Evolutionary conservation across 1,140 invertebrate species (phyloP).

Genomic region (Cephus cinctus): DNA sequence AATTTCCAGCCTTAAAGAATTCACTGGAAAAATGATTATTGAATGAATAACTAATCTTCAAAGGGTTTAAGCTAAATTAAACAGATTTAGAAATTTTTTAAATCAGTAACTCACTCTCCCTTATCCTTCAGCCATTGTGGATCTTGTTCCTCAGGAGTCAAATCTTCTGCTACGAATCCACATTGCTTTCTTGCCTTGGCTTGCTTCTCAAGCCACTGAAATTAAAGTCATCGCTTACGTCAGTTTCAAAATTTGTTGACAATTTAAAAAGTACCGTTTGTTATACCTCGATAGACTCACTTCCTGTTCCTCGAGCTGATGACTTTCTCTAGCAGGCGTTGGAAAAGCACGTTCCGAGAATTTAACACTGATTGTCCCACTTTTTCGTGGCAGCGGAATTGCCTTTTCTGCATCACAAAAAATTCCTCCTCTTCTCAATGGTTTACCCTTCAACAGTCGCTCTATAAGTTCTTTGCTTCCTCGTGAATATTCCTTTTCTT

Average conservation of each 20-base stretch:
- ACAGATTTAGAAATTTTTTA: slow-evolving; percentile 4
- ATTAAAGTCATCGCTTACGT: slow-evolving; percentile 10
- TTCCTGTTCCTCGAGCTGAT: slow-evolving; percentile 70
- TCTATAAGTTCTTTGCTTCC: slow-evolving; percentile 28
- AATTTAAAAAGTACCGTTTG: slow-evolving; percentile 4
- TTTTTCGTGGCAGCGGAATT: slow-evolving; percentile 61
- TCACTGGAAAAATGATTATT: slow-evolving; percentile 50
- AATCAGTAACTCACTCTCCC: slow-evolving; percentile 64
- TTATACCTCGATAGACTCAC: slow-evolving; percentile 38
- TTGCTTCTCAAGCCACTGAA: slow-evolving; percentile 77
- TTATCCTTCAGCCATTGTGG: slow-evolving; percentile 80
- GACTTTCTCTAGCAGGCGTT: slow-evolving; percentile 80
- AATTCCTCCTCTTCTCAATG: slow-evolving; percentile 21
- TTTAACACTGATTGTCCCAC: slow-evolving; percentile 62
- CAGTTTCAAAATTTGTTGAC: slow-evolving; percentile 5
- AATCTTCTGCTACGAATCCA: slow-evolving; percentile 74
- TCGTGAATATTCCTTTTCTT: slow-evolving; percentile 13
- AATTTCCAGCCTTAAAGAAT: slow-evolving; percentile 74
- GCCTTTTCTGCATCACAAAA: slow-evolving; percentile 29
- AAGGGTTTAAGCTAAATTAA: slow-evolving; percentile 6
- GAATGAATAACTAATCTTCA: slow-evolving; percentile 1
- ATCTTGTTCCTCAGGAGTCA: slow-evolving; percentile 79
- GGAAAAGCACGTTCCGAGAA: slow-evolving; percentile 80
- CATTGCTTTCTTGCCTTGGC: slow-evolving; percentile 68
- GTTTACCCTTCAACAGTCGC: slow-evolving; percentile 26